phyloP scores from a whole-genome alignment of 2,797 vertebrate genomes.

The Fistularia commersonii region DNA sequence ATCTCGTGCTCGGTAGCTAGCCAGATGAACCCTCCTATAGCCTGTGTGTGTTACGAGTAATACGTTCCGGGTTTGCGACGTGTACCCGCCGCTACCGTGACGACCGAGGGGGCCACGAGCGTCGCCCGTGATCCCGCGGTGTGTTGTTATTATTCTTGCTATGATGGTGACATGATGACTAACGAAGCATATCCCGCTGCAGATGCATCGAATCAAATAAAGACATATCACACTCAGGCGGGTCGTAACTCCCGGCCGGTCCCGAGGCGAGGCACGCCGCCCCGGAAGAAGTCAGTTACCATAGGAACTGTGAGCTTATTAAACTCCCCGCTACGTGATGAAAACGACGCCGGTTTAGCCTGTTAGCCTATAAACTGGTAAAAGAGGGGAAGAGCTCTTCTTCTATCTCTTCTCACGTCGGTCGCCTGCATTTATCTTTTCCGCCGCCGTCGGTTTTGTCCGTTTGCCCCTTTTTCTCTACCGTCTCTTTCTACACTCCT shows the following conservation, averaged over 20 bases:
- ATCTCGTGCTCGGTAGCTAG: constrained; percentile 63
- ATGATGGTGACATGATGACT: constrained; percentile 46
- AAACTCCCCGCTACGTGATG: too few species aligned
- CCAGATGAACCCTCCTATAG: constrained; percentile 61
- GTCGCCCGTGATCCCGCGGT: constrained; percentile 25
- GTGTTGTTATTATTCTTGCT: constrained; percentile 44
- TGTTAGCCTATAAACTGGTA: not conserved
- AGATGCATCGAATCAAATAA: constrained; percentile 65
- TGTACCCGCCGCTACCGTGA: too few species aligned
- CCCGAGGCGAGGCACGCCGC: too few species aligned
- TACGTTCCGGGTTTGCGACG: not conserved
- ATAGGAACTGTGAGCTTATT: too few species aligned
- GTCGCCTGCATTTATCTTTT: too few species aligned
- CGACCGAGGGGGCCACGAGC: constrained; percentile 40
- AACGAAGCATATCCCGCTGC: constrained; percentile 54
- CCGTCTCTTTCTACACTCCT: constrained; percentile 25
- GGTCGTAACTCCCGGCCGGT: too few species aligned
- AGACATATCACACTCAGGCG: constrained; percentile 56
- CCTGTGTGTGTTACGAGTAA: constrained; percentile 45
- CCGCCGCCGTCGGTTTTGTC: too few species aligned
- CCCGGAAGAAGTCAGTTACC: too few species aligned
- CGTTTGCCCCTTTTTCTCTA: constrained; percentile 17
- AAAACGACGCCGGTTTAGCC: too few species aligned
- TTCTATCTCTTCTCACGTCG: too few species aligned
- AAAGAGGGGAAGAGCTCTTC: too few species aligned